Conservation (phyloP, 2,113 vertebrate genomes). For the Gymnorhina tibicen region DNA sequence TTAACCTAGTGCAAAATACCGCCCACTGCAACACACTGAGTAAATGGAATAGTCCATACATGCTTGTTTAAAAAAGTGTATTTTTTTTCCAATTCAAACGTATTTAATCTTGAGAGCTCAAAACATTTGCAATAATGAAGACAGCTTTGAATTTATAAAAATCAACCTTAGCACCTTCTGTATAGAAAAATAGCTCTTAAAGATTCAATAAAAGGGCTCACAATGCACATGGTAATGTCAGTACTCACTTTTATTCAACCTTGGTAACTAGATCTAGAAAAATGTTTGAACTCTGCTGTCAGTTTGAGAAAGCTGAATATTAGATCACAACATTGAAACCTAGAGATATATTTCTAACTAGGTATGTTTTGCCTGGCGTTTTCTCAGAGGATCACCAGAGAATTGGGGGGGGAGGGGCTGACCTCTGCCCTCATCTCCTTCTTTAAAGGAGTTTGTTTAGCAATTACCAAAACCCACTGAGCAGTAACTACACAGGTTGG, state of each 20-base stretch:
- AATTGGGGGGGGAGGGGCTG: background rate
- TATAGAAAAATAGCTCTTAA: constrained; percentile 1
- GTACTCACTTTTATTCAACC: constrained; percentile 24
- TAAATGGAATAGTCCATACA: background rate
- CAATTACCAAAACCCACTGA: background rate
- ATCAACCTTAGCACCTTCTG: constrained; percentile 23
- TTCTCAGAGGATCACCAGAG: background rate
- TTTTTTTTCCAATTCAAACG: background rate
- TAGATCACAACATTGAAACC: constrained; percentile 6
- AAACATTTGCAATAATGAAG: constrained; percentile 1
- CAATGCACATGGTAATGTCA: background rate
- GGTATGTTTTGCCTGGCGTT: background rate
- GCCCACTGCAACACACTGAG: background rate
- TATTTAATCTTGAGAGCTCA: background rate
- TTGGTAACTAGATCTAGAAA: constrained; percentile 37
- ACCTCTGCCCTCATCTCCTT: background rate
- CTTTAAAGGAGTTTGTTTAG: background rate
- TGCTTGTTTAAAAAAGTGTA: background rate
- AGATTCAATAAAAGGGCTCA: background rate
- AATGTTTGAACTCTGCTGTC: constrained; percentile 27
- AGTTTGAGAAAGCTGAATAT: constrained; percentile 37
- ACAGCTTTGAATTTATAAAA: constrained; percentile 25
- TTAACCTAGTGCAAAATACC: background rate
- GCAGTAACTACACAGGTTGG: background rate
- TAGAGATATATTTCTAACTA: background rate